A percentile compares a stretch with the other conserved stretches of the same genome.
Evolutionary conservation across 1,140 invertebrate species (phyloP).

Genomic region (Phymorhynchus buccinoides): DNA sequence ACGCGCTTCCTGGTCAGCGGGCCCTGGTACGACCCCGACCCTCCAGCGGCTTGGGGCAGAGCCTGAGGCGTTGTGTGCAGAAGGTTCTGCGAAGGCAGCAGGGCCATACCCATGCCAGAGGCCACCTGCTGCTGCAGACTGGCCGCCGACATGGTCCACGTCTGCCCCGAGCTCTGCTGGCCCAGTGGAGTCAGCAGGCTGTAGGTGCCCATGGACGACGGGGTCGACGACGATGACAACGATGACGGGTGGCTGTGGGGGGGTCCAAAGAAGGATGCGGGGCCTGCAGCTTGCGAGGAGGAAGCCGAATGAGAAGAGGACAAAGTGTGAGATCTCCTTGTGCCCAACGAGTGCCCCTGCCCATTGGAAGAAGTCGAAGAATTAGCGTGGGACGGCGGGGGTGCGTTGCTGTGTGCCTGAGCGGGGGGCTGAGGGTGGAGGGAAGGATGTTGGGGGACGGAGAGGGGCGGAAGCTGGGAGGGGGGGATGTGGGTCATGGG

Average conservation of each 20-base stretch:
- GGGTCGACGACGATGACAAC: neutral
- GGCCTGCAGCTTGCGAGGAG: neutral
- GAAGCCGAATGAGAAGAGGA: neutral
- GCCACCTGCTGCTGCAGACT: neutral
- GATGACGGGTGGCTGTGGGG: too few species aligned
- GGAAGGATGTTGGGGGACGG: neutral
- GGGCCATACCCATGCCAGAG: neutral
- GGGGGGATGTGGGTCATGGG: conserved; percentile 31
- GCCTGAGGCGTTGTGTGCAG: neutral
- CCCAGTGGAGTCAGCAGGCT: neutral
- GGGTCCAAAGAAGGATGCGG: neutral
- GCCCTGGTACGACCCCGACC: conserved; percentile 17
- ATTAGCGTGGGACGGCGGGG: neutral
- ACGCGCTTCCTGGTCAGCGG: conserved; percentile 31
- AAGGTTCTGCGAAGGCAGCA: neutral
- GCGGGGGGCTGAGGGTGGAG: neutral
- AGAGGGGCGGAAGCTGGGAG: neutral
- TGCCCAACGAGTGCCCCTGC: neutral
- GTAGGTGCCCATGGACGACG: neutral
- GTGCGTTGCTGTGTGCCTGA: neutral
- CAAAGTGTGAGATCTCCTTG: neutral
- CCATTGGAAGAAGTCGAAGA: neutral
- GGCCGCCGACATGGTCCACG: neutral
- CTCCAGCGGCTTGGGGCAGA: neutral
- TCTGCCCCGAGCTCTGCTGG: neutral